Percentiles rank a stretch among this genome's conserved stretches.
Evolutionary conservation across 2,113 vertebrate species (phyloP).

Genomic region (Hydropotes inermis): DNA sequence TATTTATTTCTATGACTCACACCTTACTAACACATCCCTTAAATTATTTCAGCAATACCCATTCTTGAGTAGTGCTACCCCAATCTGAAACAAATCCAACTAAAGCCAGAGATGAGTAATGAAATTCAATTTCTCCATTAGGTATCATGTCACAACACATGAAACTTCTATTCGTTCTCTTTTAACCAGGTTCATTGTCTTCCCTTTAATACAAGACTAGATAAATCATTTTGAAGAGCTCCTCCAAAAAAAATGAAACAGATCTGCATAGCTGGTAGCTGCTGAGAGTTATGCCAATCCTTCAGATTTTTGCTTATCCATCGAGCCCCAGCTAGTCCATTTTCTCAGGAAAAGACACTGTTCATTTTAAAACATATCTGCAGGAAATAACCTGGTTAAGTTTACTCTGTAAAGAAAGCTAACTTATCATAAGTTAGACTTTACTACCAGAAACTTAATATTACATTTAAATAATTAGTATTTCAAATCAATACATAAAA

Average conservation of each 20-base stretch:
- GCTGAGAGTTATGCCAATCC: neutral
- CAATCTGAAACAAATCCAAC: slow-evolving; percentile 36
- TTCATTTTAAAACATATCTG: slow-evolving; percentile 7
- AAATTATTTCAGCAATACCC: neutral
- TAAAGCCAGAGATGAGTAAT: slow-evolving; percentile 31
- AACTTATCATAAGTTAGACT: neutral
- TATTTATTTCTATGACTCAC: slow-evolving; percentile 28
- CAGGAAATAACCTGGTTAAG: neutral
- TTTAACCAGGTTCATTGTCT: neutral
- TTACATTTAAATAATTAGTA: neutral
- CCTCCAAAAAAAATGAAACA: neutral
- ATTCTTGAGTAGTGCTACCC: neutral
- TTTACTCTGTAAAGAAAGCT: neutral
- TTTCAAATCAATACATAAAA: slow-evolving; percentile 16
- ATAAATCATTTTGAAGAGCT: slow-evolving; percentile 14
- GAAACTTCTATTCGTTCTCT: neutral
- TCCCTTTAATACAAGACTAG: neutral
- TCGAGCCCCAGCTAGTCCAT: neutral
- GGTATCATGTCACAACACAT: neutral
- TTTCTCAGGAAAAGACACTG: slow-evolving; percentile 18
- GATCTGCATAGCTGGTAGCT: neutral
- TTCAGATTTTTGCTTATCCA: neutral
- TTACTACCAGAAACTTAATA: neutral
- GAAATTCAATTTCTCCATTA: slow-evolving; percentile 44
- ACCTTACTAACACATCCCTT: slow-evolving; percentile 24